phyloP scores from a whole-genome alignment of 2,113 vertebrate species.

The Pygoscelis adeliae region DNA sequence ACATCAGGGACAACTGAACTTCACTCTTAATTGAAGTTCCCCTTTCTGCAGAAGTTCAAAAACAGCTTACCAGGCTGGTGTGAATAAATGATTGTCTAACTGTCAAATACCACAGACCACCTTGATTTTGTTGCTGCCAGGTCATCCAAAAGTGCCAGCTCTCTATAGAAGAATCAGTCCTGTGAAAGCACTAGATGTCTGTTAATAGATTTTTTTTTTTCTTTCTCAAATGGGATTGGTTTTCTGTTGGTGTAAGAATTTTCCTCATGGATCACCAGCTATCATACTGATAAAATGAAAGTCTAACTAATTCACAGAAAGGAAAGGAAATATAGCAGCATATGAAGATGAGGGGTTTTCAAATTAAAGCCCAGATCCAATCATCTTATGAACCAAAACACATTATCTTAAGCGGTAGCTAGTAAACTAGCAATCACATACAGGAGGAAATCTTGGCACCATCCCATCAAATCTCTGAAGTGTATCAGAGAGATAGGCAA shows the following conservation, averaged over 20 bases:
- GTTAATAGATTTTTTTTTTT: conserved; percentile 24
- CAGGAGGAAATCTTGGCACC: background rate
- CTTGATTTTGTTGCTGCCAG: conserved; percentile 35
- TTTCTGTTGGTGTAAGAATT: background rate
- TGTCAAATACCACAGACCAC: conserved; percentile 23
- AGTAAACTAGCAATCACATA: background rate
- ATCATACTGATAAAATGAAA: background rate
- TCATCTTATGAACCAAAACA: background rate
- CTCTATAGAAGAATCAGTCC: conserved; percentile 32
- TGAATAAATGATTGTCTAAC: conserved; percentile 53
- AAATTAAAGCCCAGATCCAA: background rate
- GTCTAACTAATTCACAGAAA: background rate
- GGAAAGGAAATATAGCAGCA: background rate
- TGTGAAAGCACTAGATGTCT: background rate
- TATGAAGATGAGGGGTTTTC: background rate
- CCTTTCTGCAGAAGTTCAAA: background rate
- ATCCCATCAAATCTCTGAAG: background rate
- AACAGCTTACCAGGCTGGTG: conserved; percentile 3
- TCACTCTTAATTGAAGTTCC: conserved; percentile 23
- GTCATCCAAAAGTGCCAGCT: conserved; percentile 25
- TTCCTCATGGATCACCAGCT: background rate
- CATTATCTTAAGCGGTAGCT: background rate
- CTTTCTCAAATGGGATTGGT: background rate
- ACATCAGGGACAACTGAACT: background rate
- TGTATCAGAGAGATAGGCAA: background rate